phyloP scores from a whole-genome alignment of 2,888 invertebrate species.

The Pachycephus smyrnensis region DNA sequence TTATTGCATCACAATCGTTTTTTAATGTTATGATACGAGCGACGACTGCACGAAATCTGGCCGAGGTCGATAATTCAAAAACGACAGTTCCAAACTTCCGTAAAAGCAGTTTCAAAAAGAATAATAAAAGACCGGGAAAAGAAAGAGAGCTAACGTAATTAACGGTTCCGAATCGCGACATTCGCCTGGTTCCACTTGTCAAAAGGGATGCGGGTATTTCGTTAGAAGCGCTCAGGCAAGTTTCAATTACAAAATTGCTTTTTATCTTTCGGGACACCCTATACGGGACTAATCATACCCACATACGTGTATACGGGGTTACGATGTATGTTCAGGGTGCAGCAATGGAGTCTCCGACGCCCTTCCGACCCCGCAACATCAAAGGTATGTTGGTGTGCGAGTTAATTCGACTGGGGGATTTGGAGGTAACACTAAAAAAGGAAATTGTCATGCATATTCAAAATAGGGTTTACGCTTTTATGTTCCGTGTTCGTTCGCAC shows the following conservation, averaged over 20 bases:
- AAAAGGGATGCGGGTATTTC: not conserved
- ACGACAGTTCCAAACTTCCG: not conserved
- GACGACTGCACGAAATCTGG: not conserved
- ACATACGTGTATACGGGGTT: not conserved
- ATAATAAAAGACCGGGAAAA: not conserved
- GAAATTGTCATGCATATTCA: constrained; percentile 36
- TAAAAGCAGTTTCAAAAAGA: not conserved
- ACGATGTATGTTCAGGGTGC: not conserved
- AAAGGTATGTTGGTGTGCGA: constrained; percentile 31
- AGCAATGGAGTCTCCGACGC: constrained; percentile 18
- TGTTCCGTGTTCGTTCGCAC: not conserved
- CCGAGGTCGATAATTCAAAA: not conserved
- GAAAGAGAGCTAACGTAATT: not conserved
- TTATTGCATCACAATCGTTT: not conserved
- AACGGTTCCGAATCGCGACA: not conserved
- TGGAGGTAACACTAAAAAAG: constrained; percentile 16
- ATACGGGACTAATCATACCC: not conserved
- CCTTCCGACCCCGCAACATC: constrained; percentile 29
- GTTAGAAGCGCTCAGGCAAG: not conserved
- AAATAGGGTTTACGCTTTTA: constrained; percentile 20
- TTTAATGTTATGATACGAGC: not conserved
- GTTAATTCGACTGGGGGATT: constrained; percentile 31
- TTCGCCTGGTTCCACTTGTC: not conserved
- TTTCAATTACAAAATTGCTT: not conserved
- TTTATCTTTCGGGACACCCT: not conserved